These are phyloP conservation scores for Trachurus trachurus DNA, from an alignment of 2,797 vertebrate species.

Conservation along the genomic window DNA sequence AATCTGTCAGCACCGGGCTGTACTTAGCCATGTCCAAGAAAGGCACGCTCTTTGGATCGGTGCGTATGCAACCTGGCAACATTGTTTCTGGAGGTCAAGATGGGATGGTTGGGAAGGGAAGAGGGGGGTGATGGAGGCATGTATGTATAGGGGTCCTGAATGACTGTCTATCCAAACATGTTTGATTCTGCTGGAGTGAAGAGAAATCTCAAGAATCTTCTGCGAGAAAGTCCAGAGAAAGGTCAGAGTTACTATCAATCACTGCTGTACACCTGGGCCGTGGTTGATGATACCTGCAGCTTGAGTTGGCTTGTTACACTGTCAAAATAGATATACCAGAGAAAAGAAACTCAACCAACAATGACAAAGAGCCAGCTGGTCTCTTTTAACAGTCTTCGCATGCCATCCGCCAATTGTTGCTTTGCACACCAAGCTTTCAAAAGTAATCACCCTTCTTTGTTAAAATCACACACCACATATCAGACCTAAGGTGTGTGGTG, in stretches of 20 bases:
- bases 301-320: conserved; percentile 65
- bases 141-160: conserved; percentile 59
- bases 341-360: conserved; percentile 53
- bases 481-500: conserved; percentile 69
- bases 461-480: conserved; percentile 49
- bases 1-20: conserved; percentile 93
- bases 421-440: conserved; percentile 61
- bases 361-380: conserved; percentile 77
- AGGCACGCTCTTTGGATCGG: conserved; percentile 95
- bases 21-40: conserved; percentile 96
- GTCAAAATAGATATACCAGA: conserved; percentile 73
- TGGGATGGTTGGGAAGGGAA: conserved; percentile 36
- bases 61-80: conserved; percentile 84
- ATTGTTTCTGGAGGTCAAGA: conserved; percentile 68
- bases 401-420: conserved; percentile 81
- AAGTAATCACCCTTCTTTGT: conserved; percentile 73
- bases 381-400: conserved; percentile 70
- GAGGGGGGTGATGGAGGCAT: conserved; percentile 28
- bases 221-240: conserved; percentile 59
- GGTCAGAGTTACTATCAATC: conserved; percentile 72
- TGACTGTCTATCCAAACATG: conserved; percentile 50
- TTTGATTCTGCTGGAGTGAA: conserved; percentile 51
- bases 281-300: conserved; percentile 72
- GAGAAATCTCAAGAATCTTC: conserved; percentile 50
- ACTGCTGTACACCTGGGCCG: conserved; percentile 71